Percentiles rank a stretch among this genome's conserved stretches.
These are phyloP conservation scores for Telmatherina bonti DNA, from an alignment of 2,797 vertebrate genomes.

Conservation along the genomic window DNA sequence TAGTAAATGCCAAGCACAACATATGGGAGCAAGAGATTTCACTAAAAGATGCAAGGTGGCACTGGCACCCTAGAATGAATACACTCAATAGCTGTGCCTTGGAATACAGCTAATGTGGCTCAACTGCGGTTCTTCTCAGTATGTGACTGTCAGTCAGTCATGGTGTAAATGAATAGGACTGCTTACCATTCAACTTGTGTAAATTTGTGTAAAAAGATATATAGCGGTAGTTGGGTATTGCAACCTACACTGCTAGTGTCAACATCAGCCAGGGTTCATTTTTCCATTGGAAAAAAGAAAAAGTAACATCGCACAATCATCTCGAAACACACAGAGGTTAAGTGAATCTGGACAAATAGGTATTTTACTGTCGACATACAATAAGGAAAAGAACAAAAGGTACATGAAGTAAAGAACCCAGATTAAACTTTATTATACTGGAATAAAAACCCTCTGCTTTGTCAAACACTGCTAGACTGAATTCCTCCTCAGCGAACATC, in stretches of 20 bases:
- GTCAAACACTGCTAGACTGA: constrained; percentile 13
- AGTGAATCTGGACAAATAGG: constrained; percentile 17
- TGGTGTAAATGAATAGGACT: neutral
- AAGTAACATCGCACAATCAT: constrained; percentile 22
- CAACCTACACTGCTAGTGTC: constrained; percentile 6
- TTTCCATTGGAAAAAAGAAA: constrained; percentile 28
- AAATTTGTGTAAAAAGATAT: neutral
- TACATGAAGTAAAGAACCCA: constrained; percentile 8
- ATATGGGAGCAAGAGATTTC: neutral
- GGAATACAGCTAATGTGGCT: neutral
- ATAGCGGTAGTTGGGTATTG: neutral
- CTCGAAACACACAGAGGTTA: constrained; percentile 35
- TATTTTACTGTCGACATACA: constrained; percentile 19
- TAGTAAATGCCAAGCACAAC: neutral
- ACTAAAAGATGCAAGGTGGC: neutral
- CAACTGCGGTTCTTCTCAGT: neutral
- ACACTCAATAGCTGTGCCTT: neutral
- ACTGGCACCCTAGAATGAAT: neutral
- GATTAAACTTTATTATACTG: constrained; percentile 16
- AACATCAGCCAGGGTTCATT: constrained; percentile 5
- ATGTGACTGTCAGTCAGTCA: neutral
- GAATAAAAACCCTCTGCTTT: constrained; percentile 19
- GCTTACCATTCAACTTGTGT: neutral
- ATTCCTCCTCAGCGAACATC: constrained; percentile 5
- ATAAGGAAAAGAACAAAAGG: constrained; percentile 9